These are phyloP conservation scores for Luperina testacea DNA, from an alignment of 2,888 invertebrate species.

Conservation along the genomic window DNA sequence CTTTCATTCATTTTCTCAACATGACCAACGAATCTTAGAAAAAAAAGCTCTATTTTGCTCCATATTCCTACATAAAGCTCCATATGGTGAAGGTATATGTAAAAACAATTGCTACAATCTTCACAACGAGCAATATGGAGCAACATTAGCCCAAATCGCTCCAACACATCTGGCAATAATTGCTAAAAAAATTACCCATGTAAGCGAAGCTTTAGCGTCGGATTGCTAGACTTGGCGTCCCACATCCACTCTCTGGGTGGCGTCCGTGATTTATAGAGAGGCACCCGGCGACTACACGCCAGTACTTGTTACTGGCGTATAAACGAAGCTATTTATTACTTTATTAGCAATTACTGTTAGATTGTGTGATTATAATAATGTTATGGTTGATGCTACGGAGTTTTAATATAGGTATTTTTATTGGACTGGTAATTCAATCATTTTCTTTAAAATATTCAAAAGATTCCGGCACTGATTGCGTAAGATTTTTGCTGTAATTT, in stretches of 20 bases:
- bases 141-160: not conserved
- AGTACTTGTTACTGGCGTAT: slow-evolving; percentile 34
- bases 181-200: not conserved
- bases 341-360: slow-evolving; percentile 53
- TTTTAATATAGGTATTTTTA: slow-evolving; percentile 8
- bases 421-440: not conserved
- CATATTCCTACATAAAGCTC: not conserved
- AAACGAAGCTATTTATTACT: slow-evolving; percentile 61
- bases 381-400: slow-evolving; percentile 5
- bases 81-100: not conserved
- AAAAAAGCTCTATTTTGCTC: not conserved
- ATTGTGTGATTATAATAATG: slow-evolving; percentile 38
- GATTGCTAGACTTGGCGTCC: slow-evolving; percentile 14
- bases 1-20: not conserved
- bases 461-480: not conserved
- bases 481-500: not conserved
- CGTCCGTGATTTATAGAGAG: slow-evolving; percentile 50
- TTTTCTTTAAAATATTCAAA: not conserved
- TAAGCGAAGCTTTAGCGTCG: not conserved
- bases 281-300: slow-evolving; percentile 35
- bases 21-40: not conserved
- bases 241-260: slow-evolving; percentile 51
- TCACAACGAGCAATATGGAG: not conserved
- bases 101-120: not conserved
- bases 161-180: not conserved